Conservation (phyloP, 2,888 invertebrate genomes). For the Teinopalpus imperialis region DNA sequence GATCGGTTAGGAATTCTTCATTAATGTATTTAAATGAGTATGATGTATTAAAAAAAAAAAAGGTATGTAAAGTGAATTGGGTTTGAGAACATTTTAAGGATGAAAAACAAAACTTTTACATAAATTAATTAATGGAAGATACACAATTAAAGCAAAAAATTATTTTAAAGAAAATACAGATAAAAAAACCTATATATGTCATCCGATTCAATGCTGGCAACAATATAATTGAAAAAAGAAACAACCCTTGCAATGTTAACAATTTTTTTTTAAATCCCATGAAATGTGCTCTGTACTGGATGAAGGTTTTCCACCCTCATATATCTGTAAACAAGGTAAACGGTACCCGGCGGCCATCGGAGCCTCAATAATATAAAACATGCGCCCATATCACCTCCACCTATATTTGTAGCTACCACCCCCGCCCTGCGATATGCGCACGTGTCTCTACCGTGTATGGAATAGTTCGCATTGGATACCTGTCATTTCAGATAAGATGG, state of each 20-base stretch:
- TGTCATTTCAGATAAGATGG: slow-evolving; percentile 30
- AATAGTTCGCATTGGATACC: slow-evolving; percentile 30
- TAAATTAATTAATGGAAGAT: too few species aligned
- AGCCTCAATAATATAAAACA: slow-evolving; percentile 78
- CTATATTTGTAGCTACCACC: slow-evolving; percentile 53
- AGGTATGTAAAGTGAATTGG: too few species aligned
- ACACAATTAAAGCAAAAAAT: too few species aligned
- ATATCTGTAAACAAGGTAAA: slow-evolving; percentile 68
- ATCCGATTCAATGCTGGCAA: neutral
- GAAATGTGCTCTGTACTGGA: slow-evolving; percentile 27
- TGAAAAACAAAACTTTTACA: too few species aligned
- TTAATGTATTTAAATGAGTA: too few species aligned
- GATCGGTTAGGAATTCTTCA: too few species aligned
- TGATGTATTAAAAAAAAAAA: too few species aligned
- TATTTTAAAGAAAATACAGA: too few species aligned
- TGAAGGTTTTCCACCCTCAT: slow-evolving; percentile 43
- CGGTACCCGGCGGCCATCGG: slow-evolving; percentile 46
- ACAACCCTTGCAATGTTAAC: neutral
- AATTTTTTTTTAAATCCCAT: slow-evolving; percentile 22
- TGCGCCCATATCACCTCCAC: slow-evolving; percentile 56
- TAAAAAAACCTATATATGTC: too few species aligned
- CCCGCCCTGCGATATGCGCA: slow-evolving; percentile 40
- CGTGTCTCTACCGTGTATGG: slow-evolving; percentile 33
- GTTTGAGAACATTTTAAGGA: too few species aligned
- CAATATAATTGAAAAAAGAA: neutral